Conservation (phyloP, 2,888 invertebrate genomes). For the Scaptomyza polygonia region DNA sequence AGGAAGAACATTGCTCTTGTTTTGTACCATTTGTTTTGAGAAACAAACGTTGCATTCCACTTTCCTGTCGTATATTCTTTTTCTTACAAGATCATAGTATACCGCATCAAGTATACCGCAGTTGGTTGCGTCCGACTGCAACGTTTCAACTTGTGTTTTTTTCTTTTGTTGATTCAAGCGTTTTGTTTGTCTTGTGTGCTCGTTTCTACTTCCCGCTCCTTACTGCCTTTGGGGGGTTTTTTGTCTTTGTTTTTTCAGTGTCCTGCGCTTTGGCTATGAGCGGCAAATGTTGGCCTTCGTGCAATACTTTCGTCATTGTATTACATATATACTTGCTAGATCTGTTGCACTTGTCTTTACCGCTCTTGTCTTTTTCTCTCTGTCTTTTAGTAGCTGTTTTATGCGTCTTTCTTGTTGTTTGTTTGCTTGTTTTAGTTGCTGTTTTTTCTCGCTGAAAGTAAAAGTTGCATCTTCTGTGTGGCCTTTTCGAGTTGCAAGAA, state of each 20-base stretch:
- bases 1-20: too few relatives aligned
- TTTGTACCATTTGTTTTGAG: too few relatives aligned
- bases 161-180: too few relatives aligned
- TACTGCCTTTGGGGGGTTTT: background rate
- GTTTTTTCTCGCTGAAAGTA: conserved; percentile 60
- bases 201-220: background rate
- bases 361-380: background rate
- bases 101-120: too few relatives aligned
- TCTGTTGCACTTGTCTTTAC: conserved; percentile 42
- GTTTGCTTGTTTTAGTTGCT: conserved; percentile 29
- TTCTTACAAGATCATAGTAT: too few relatives aligned
- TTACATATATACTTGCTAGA: conserved; percentile 41
- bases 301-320: conserved; percentile 71
- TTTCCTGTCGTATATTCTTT: too few relatives aligned
- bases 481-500: conserved; percentile 38
- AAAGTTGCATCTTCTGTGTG: conserved; percentile 57
- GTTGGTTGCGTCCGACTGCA: too few relatives aligned
- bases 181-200: background rate
- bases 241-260: conserved; percentile 26
- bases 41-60: too few relatives aligned
- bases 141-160: too few relatives aligned
- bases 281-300: conserved; percentile 39
- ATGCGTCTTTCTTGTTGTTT: conserved; percentile 35
- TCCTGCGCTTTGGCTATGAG: conserved; percentile 13
- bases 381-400: background rate